Evolutionary conservation across 2,888 invertebrate species (phyloP).

Genomic region (Callyntrura sp.): DNA sequence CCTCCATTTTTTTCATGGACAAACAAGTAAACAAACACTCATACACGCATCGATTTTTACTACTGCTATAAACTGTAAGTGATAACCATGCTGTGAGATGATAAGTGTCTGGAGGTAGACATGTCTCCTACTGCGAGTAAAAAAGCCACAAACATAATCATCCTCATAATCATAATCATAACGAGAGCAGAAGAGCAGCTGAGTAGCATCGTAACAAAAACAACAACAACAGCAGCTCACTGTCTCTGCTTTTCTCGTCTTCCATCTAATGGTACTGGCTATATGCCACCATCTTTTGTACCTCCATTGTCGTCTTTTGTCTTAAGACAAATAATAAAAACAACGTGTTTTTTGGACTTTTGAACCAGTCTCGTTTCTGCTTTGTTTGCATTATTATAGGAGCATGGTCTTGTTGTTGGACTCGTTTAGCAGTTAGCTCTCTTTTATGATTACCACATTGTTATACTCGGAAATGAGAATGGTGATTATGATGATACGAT

Average conservation of each 20-base stretch:
- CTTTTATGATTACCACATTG: conserved; percentile 47
- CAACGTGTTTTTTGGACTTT: no score
- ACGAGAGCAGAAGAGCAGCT: conserved; percentile 46
- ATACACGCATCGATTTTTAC: conserved; percentile 8
- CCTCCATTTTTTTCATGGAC: not conserved
- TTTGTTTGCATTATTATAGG: not conserved
- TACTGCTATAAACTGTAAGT: not conserved
- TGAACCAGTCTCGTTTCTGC: not conserved
- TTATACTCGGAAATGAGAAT: not conserved
- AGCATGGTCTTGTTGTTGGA: conserved; percentile 14
- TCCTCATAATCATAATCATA: conserved; percentile 66
- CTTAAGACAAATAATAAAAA: conserved; percentile 19
- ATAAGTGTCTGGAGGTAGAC: no score
- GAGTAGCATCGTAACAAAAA: conserved; percentile 14
- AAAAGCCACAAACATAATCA: conserved; percentile 72
- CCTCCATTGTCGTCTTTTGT: conserved; percentile 26
- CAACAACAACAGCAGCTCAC: not conserved
- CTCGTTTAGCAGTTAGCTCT: not conserved
- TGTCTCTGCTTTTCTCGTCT: not conserved
- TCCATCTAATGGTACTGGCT: no score
- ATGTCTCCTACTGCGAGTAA: conserved; percentile 56
- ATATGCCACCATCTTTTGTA: conserved; percentile 8
- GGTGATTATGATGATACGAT: conserved; percentile 13
- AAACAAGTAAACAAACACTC: conserved; percentile 5
- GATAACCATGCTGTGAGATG: conserved; percentile 23